Conservation (phyloP, 1,140 invertebrate genomes). For the Xylocopa sonorina region DNA sequence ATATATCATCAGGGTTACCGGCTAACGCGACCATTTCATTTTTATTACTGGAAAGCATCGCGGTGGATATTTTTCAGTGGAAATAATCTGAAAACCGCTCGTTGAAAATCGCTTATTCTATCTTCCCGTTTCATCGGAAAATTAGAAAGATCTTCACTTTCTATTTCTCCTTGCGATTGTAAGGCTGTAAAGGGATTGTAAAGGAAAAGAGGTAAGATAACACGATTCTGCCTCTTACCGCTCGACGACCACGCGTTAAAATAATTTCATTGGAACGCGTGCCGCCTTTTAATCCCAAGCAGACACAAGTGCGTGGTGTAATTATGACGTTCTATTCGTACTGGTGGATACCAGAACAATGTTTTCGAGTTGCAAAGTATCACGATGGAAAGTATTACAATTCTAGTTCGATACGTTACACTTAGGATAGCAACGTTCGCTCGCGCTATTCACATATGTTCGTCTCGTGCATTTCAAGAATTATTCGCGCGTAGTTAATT, state of each 20-base stretch:
- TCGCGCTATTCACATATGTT: neutral
- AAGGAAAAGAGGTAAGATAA: neutral
- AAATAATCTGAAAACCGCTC: too few species aligned
- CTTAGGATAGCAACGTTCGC: neutral
- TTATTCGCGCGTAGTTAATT: conserved; percentile 4
- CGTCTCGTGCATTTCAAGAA: neutral
- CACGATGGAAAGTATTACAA: neutral
- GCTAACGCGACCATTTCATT: too few species aligned
- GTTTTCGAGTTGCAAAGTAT: neutral
- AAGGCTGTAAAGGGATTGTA: too few species aligned
- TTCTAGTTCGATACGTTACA: neutral
- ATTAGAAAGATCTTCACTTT: too few species aligned
- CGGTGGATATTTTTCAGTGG: too few species aligned
- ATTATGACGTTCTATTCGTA: neutral
- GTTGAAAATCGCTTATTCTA: too few species aligned
- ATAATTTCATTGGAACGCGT: neutral
- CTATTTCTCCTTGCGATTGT: too few species aligned
- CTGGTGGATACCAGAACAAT: conserved; percentile 1
- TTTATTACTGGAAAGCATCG: too few species aligned
- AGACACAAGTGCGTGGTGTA: conserved; percentile 1
- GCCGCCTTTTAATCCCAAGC: neutral
- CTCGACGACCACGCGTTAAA: neutral
- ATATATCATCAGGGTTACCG: too few species aligned
- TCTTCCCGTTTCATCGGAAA: too few species aligned
- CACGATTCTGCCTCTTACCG: neutral